These are phyloP conservation scores for Egretta garzetta DNA, from an alignment of 2,113 vertebrate genomes.

Conservation along the genomic window DNA sequence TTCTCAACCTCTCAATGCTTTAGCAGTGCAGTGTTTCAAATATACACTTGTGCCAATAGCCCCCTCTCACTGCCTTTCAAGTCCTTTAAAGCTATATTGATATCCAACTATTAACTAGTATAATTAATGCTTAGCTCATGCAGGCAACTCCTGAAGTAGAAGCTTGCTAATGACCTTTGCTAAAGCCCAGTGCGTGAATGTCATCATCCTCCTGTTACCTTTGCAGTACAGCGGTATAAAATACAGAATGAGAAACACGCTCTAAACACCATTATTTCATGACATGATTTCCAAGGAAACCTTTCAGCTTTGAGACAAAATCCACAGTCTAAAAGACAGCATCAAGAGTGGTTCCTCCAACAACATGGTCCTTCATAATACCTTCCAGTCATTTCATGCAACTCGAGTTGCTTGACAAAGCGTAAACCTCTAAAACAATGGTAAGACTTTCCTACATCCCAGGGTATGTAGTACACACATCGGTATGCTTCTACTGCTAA, in stretches of 20 bases:
- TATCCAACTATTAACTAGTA: background rate
- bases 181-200: background rate
- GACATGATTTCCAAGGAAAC: background rate
- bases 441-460: background rate
- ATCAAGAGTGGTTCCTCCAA: background rate
- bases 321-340: background rate
- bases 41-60: background rate
- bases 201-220: background rate
- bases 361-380: background rate
- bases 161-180: background rate
- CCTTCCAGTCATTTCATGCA: background rate
- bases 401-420: background rate
- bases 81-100: background rate
- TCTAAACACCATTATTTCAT: background rate
- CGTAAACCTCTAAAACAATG: background rate
- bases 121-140: background rate
- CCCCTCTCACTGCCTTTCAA: background rate
- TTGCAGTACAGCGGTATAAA: background rate
- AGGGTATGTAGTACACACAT: background rate
- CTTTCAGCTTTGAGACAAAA: background rate
- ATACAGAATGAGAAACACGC: background rate
- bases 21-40: background rate
- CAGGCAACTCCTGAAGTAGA: background rate
- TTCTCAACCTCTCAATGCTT: background rate
- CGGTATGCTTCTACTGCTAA: background rate